These are phyloP conservation scores for Muscicapa adusta DNA, from an alignment of 2,113 vertebrate species.

Conservation along the genomic window DNA sequence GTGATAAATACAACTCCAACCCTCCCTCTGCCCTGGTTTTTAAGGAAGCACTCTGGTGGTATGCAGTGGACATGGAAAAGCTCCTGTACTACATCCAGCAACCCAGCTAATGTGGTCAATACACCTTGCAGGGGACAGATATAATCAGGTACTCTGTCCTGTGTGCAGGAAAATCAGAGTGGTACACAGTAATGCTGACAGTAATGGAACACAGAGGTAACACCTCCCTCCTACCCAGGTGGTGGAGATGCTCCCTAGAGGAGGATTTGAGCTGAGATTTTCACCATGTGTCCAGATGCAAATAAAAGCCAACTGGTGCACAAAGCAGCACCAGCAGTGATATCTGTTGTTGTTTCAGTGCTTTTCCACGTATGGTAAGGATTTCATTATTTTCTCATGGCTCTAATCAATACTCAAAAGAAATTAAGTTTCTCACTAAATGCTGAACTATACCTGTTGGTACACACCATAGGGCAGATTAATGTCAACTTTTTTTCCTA, in stretches of 20 bases:
- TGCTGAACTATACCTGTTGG: fast-evolving
- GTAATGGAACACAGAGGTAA: not conserved
- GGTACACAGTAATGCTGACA: not conserved
- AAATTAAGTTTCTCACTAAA: not conserved
- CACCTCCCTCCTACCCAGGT: not conserved
- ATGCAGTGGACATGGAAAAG: fast-evolving
- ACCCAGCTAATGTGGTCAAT: not conserved
- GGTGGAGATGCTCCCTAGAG: not conserved
- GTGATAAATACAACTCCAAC: not conserved
- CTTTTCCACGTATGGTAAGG: not conserved
- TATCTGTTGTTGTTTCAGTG: not conserved
- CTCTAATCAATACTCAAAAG: not conserved
- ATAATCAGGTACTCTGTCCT: not conserved
- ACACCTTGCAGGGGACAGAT: not conserved
- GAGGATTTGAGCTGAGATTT: not conserved
- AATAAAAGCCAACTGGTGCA: not conserved
- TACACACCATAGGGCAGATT: not conserved
- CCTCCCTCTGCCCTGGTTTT: not conserved
- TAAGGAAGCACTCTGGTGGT: not conserved
- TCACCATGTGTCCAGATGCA: not conserved
- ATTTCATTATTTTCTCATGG: not conserved
- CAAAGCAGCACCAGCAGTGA: not conserved
- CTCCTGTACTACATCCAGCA: not conserved
- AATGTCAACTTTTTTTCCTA: not conserved
- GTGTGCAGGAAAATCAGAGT: not conserved